Conservation (phyloP, 1,140 invertebrate genomes). For the Ptiloglossa arizonensis region DNA sequence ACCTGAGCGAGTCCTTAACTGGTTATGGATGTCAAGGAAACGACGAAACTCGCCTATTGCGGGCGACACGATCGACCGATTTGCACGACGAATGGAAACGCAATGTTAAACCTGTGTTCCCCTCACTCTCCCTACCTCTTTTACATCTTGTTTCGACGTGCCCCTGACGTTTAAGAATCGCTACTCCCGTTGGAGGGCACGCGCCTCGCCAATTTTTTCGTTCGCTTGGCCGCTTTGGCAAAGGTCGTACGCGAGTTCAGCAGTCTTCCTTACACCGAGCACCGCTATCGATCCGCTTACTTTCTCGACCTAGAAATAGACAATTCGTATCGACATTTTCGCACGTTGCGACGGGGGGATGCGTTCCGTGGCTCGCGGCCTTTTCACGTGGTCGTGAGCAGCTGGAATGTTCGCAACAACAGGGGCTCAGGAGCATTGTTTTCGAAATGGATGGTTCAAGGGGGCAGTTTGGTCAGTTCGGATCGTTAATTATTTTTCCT, state of each 20-base stretch:
- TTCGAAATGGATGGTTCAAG: too few relatives aligned
- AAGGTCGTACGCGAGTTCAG: constrained; percentile 8
- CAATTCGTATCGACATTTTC: constrained; percentile 47
- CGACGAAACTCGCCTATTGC: constrained; percentile 41
- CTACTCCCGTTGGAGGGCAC: neutral
- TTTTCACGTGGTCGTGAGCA: too few relatives aligned
- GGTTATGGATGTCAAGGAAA: constrained; percentile 64
- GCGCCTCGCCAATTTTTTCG: too few relatives aligned
- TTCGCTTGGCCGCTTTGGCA: neutral
- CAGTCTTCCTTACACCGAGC: constrained; percentile 1
- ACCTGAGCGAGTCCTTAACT: constrained; percentile 49
- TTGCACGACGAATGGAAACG: neutral
- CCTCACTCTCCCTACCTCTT: too few relatives aligned
- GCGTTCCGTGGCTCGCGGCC: neutral
- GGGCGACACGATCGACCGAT: constrained; percentile 5
- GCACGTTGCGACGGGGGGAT: constrained; percentile 30
- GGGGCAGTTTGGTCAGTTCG: too few relatives aligned
- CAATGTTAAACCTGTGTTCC: too few relatives aligned
- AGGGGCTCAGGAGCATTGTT: too few relatives aligned
- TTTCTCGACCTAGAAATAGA: constrained; percentile 47
- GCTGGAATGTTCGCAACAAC: too few relatives aligned
- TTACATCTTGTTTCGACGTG: too few relatives aligned
- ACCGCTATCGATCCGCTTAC: constrained; percentile 33
- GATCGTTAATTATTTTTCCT: neutral
- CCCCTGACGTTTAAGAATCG: too few relatives aligned